Evolutionary conservation across 1,140 invertebrate genomes (phyloP), one percentile per base, ranked within the genome.

Genomic region (Lanistes nyassanus): DNA sequence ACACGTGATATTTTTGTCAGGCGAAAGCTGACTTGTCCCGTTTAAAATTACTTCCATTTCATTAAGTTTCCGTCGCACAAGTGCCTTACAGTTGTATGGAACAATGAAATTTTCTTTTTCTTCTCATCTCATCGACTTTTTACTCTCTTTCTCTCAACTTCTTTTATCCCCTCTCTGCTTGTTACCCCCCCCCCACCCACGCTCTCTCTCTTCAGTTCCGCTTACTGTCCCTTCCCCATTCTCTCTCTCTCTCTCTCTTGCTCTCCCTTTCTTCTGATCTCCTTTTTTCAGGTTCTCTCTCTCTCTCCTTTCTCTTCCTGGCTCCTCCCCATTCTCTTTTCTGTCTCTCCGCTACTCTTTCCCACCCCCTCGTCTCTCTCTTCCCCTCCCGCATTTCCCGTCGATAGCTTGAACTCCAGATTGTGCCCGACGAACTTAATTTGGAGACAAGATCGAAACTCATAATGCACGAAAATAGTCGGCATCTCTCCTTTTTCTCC

Each of bases 141-240:
- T 60, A 11, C 31, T 65, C 9, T 19, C 62, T 34, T 36, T 26
- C 62, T 65, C n/a, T 36, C 23, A 9, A 13, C 34, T n/a, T 62
- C 58, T 16, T 31, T 4, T 31, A 19, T n/a, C 34, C 58, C 34
- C 58, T 62, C 58, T 62, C 58, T 62, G n/a, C n/a, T n/a, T n/a
- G n/a, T n/a, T n/a, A n/a, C n/a, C n/a, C n/a, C n/a, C n/a, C 58
- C 34, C 58, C 34, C 58, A 29, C 58, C 34, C 58, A 29, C 58
- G 26, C 58, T 62, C 58, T 62, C 58, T 62, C 58, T 62, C 58
- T 62, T 31, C 23, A n/a, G 26, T 31, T 62, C 58, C n/a, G 13
- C 53, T 55, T n/a, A 16, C 53, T 55, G 13, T 55, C 53, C n/a
- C 58, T 9, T 1, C 31, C 58, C 31, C 58, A 29, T 11, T 23